Evolutionary conservation across 2,888 invertebrate species (phyloP).

Genomic region (Branchipolynoe longqiensis): DNA sequence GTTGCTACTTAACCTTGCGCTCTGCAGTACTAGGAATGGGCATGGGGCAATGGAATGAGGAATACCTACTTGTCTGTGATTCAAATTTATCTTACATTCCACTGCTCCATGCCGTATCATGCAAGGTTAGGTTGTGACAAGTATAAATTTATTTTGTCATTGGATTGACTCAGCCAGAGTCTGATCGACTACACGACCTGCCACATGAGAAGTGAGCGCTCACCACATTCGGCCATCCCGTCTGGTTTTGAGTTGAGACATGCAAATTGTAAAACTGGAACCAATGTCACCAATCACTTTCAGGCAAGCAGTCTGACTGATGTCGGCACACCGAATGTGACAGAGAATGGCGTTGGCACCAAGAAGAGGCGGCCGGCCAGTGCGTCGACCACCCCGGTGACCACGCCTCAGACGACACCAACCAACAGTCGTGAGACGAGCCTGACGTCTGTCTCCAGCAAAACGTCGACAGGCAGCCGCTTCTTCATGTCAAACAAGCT

Average conservation of each 20-base stretch:
- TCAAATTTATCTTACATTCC: too few species aligned
- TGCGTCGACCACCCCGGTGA: constrained; percentile 49
- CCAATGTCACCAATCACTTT: not conserved
- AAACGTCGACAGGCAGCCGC: not conserved
- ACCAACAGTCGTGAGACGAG: constrained; percentile 56
- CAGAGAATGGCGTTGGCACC: not conserved
- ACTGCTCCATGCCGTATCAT: not conserved
- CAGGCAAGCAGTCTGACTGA: constrained; percentile 56
- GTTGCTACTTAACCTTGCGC: too few species aligned
- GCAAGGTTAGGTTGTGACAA: not conserved
- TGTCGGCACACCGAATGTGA: not conserved
- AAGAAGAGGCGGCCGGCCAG: constrained; percentile 42
- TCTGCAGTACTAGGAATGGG: too few species aligned
- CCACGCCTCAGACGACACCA: constrained; percentile 35
- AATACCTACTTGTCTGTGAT: too few species aligned
- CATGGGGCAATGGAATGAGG: too few species aligned
- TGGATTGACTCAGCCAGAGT: too few species aligned
- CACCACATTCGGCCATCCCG: too few species aligned
- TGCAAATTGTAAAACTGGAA: too few species aligned
- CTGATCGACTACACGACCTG: too few species aligned
- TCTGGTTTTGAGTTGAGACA: too few species aligned
- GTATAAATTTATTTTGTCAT: too few species aligned
- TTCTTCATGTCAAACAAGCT: constrained; percentile 28
- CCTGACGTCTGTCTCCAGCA: constrained; percentile 41
- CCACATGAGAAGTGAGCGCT: too few species aligned